These are phyloP conservation scores for Hemaris fuciformis DNA, from an alignment of 2,888 invertebrate genomes.

Conservation along the genomic window DNA sequence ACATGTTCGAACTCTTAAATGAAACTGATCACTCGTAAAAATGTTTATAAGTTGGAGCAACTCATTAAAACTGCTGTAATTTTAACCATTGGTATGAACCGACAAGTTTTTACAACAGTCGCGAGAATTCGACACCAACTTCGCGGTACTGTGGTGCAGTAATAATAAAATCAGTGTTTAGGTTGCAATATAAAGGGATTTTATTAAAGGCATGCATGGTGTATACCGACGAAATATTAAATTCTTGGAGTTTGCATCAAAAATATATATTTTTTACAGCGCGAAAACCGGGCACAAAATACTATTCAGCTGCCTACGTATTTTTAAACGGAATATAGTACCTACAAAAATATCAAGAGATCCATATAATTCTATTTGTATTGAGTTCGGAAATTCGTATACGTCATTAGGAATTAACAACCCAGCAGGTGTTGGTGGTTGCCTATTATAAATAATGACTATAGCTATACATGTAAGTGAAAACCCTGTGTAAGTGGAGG, in stretches of 20 bases:
- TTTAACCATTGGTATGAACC: constrained; percentile 20
- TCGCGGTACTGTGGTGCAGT: no score
- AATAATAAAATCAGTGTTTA: neutral
- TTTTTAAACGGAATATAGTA: neutral
- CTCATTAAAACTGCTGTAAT: neutral
- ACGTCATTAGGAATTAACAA: neutral
- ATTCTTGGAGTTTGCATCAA: neutral
- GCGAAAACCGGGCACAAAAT: neutral
- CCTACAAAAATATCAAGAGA: no score
- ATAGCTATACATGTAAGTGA: constrained; percentile 62
- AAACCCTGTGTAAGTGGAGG: constrained; percentile 65
- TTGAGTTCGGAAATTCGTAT: no score
- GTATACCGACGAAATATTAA: neutral
- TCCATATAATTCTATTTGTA: no score
- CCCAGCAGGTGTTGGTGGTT: neutral
- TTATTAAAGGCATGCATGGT: neutral
- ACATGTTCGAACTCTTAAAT: neutral
- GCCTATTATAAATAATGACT: constrained; percentile 61
- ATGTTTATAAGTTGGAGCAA: neutral
- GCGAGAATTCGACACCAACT: neutral
- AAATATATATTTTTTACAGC: neutral
- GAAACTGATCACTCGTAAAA: constrained; percentile 3
- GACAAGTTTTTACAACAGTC: constrained; percentile 22
- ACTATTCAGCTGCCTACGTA: neutral
- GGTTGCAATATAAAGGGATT: neutral